A percentile compares a stretch with the other conserved stretches of the same genome.
Conservation (phyloP, 2,888 invertebrate species). For the Macrophya alboannulata region DNA sequence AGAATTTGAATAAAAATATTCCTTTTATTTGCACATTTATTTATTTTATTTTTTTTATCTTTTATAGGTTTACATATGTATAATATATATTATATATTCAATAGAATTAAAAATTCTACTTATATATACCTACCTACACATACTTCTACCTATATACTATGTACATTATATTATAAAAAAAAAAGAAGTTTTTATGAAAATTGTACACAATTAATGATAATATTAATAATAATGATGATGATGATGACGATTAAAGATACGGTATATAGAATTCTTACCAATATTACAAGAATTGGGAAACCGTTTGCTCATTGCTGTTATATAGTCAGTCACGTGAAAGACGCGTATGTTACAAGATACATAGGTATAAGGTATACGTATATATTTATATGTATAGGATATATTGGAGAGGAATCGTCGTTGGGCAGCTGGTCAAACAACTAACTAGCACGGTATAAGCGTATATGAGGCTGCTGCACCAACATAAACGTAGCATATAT, state of each 20-base stretch:
- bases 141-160: too few relatives aligned
- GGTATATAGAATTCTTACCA: background rate
- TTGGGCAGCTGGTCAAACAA: constrained; percentile 55
- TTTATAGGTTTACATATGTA: background rate
- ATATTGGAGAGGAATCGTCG: constrained; percentile 38
- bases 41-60: too few relatives aligned
- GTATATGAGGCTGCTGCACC: background rate
- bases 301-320: background rate
- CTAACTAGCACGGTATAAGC: constrained; percentile 1
- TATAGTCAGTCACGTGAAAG: background rate
- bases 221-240: background rate
- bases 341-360: background rate
- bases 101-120: background rate
- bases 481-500: background rate
- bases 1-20: constrained; percentile 3
- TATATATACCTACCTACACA: too few relatives aligned
- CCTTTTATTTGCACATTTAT: background rate
- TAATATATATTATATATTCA: too few relatives aligned
- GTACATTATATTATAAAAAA: too few relatives aligned
- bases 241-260: too few relatives aligned
- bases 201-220: background rate
- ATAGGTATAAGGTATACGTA: background rate
- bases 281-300: background rate
- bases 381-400: background rate
- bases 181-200: too few relatives aligned